A percentile compares a stretch with the other conserved stretches of the same genome.
These are phyloP conservation scores for Polyommatus icarus DNA, from an alignment of 2,888 invertebrate species.

Conservation along the genomic window DNA sequence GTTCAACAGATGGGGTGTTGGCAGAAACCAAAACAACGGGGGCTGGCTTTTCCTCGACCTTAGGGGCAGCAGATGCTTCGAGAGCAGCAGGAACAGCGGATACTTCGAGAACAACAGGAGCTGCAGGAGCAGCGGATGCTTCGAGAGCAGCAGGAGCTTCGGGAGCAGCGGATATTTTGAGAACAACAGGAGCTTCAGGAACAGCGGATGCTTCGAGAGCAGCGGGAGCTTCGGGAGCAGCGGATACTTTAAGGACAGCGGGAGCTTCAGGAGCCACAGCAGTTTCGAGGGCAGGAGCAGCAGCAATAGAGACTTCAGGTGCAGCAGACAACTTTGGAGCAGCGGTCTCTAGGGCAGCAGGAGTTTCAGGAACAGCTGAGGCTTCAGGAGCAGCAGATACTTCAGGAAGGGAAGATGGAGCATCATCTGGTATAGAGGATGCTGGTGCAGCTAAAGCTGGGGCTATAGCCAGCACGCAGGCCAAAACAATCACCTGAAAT, in stretches of 20 bases:
- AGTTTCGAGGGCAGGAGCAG: background rate
- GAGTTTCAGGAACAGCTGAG: constrained; percentile 34
- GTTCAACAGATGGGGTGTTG: background rate
- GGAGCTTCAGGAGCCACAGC: background rate
- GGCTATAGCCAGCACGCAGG: constrained; percentile 57
- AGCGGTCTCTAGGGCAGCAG: too few species aligned
- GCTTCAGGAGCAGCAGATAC: background rate
- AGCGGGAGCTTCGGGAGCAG: background rate
- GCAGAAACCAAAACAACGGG: background rate
- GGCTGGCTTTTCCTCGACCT: background rate
- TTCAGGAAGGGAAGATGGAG: background rate
- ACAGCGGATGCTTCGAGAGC: background rate
- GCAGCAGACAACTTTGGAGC: background rate
- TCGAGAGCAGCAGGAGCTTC: background rate
- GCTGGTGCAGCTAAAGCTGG: constrained; percentile 44
- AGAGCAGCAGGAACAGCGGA: background rate
- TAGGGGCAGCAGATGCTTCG: background rate
- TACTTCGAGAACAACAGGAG: background rate
- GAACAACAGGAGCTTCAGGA: background rate
- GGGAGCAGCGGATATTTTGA: background rate
- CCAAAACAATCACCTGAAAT: constrained; percentile 49
- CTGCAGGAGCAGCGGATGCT: background rate
- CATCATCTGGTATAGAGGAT: background rate
- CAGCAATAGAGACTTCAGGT: background rate
- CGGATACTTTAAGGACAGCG: background rate